phyloP scores from a whole-genome alignment of 2,113 vertebrate species.

The Euleptes europaea region DNA sequence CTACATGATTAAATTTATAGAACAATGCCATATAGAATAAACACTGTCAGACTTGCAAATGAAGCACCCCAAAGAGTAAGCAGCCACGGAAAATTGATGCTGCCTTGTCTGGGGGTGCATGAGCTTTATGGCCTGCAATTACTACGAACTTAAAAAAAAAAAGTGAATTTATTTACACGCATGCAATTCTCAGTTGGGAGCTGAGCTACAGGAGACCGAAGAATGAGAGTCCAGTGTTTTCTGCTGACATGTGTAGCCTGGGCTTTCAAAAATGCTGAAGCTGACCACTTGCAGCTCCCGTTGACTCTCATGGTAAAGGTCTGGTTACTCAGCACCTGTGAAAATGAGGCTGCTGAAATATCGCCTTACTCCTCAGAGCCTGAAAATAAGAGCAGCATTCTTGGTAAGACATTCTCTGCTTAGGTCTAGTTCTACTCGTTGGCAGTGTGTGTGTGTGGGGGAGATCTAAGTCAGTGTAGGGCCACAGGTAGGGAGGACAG shows the following conservation, averaged over 20 bases:
- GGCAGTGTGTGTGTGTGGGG: no score
- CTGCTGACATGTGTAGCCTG: neutral
- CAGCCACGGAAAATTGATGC: neutral
- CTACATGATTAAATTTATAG: neutral
- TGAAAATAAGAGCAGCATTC: neutral
- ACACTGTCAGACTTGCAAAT: neutral
- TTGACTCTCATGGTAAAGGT: conserved; percentile 3
- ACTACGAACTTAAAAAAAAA: neutral
- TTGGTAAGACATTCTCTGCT: neutral
- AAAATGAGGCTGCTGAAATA: conserved; percentile 2
- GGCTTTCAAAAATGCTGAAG: conserved; percentile 2
- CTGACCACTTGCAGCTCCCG: neutral
- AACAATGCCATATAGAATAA: neutral
- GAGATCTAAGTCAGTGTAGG: no score
- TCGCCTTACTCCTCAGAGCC: neutral
- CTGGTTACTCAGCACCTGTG: conserved; percentile 16
- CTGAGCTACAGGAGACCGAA: neutral
- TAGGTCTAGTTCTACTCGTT: neutral
- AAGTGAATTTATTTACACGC: conserved; percentile 2
- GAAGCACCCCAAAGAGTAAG: neutral
- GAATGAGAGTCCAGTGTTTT: neutral
- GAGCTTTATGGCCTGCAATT: conserved; percentile 6
- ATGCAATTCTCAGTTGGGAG: conserved; percentile 11
- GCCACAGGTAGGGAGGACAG: no score
- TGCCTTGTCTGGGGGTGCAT: neutral